These are phyloP conservation scores for Halcyon malimbica DNA, from an alignment of 2,113 vertebrate species.

Conservation along the genomic window DNA sequence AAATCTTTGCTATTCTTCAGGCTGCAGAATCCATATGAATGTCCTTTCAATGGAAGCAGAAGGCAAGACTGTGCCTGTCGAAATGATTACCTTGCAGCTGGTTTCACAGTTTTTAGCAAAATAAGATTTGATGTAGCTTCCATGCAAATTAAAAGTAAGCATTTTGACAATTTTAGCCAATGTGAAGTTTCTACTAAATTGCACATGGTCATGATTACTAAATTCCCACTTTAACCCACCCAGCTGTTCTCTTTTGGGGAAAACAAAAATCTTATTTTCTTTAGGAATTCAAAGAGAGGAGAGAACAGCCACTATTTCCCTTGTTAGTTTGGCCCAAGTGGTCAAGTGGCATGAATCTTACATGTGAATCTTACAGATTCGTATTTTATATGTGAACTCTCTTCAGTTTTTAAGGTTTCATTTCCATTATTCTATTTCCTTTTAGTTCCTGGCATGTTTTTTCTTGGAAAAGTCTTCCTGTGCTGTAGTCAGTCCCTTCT, in stretches of 20 bases:
- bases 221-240: neutral
- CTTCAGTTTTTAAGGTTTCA: neutral
- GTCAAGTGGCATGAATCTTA: neutral
- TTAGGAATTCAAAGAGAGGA: neutral
- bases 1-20: constrained; percentile 65
- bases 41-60: constrained; percentile 92
- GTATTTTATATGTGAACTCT: neutral
- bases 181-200: neutral
- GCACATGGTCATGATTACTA: neutral
- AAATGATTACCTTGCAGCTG: constrained; percentile 89
- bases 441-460: neutral
- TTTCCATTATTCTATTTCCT: neutral
- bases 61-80: constrained; percentile 87
- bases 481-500: neutral
- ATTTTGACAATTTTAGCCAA: neutral
- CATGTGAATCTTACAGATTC: neutral
- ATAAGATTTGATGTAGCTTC: constrained; percentile 88
- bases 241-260: neutral
- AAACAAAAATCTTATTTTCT: neutral
- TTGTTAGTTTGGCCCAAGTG: neutral
- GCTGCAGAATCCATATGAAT: constrained; percentile 92
- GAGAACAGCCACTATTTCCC: neutral
- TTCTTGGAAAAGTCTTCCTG: neutral
- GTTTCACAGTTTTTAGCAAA: constrained; percentile 90
- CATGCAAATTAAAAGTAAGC: constrained; percentile 92